Conservation (phyloP, 2,797 vertebrate species). For the Thaleichthys pacificus region DNA sequence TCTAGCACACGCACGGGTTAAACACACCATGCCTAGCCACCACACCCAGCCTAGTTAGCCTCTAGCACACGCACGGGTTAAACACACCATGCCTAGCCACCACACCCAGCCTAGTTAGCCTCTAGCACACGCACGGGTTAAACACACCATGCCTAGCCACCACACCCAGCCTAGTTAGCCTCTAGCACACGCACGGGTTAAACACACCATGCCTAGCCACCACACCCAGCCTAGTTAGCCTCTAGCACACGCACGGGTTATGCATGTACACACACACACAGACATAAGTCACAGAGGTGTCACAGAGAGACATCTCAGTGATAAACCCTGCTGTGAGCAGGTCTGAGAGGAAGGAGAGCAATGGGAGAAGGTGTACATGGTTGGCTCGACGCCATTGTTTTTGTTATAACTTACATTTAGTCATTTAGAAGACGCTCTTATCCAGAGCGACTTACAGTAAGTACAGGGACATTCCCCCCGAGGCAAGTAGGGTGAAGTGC, state of each 20-base stretch:
- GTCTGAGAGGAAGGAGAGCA: neutral
- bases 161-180: slow-evolving; percentile 1
- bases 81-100: too few relatives aligned
- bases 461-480: too few relatives aligned
- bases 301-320: too few relatives aligned
- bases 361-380: neutral
- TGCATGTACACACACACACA: neutral
- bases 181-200: neutral
- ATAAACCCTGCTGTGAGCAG: too few relatives aligned
- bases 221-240: neutral
- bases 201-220: neutral
- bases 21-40: neutral
- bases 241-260: neutral
- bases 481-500: too few relatives aligned
- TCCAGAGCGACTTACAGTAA: too few relatives aligned
- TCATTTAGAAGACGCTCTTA: too few relatives aligned
- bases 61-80: slow-evolving; percentile 2
- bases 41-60: neutral
- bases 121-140: neutral
- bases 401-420: too few relatives aligned
- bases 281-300: too few relatives aligned
- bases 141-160: neutral
- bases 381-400: too few relatives aligned
- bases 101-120: slow-evolving; percentile 21
- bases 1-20: slow-evolving; percentile 1